Base-by-base conservation (phyloP, 2,888 invertebrate genomes). In the Perizoma flavofasciatum region DNA sequence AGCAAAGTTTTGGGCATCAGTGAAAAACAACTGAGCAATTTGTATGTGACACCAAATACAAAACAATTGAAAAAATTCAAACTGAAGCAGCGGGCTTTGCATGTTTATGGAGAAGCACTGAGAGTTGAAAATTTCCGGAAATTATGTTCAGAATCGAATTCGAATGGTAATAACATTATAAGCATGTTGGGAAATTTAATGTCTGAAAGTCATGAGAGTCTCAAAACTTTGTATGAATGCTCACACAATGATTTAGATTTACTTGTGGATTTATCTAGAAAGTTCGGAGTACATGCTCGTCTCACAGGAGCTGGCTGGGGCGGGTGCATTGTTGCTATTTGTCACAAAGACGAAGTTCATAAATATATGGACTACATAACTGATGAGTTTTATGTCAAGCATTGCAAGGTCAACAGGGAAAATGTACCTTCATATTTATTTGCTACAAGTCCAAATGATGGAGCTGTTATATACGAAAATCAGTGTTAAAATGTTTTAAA, bases 251-350 rank as follows among this genome's bases (percentile, higher is more conserved):
- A 96, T 74, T 92, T 99, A 68, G 98, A 99, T 83, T 89, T 93
- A 58, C 93, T 99, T 32, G 97, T 98, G 22, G 92, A 95, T 37
- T 85, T 96, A 76, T 96, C 96, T 6, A 92, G 93, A 62, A 94
- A 95, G 51, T 91, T 94, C 61, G 93, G 94, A 33, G 89, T 96
- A n/a, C 96, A 97, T 45, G 96, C 97, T n/a, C 94, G 99, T 52
- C 92, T 99, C 43, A 99, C 99, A 1, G 99, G 99, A 40, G 99
- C 99, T 37, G 98, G 98, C 92, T 99, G 99, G 99, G 99, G 99
- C 41, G 99, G 99, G 5, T 99, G 99, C 85, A 95, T 96, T 55
- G 98, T 99, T 8, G 97, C 98, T 11, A 88, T 98, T 67, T 95
- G 97, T 55, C 93, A 94, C 0, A 93, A 93, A 58, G 93, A 94